A percentile compares a stretch with the other conserved stretches of the same genome.
These are phyloP conservation scores for Nibea albiflora DNA, from an alignment of 2,113 vertebrate genomes.

Conservation along the genomic window DNA sequence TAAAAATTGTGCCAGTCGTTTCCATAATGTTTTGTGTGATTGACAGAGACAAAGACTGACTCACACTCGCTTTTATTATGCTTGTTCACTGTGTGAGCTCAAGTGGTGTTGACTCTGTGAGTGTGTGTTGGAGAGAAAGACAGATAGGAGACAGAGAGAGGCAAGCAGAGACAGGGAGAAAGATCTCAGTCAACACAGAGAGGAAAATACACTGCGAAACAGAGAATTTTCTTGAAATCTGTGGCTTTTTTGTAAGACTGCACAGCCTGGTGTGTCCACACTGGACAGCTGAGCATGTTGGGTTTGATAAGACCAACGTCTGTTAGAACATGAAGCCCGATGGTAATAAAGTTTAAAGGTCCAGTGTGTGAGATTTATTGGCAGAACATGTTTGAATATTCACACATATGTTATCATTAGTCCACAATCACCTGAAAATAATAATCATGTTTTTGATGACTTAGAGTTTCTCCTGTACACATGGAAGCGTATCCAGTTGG, in stretches of 20 bases:
- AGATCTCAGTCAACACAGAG: constrained; percentile 39
- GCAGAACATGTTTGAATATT: no score
- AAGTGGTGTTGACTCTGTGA: constrained; percentile 46
- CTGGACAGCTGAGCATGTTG: constrained; percentile 23
- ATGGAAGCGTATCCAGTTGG: no score
- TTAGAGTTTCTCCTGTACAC: no score
- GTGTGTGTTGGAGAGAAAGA: constrained; percentile 21
- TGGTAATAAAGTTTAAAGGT: neutral
- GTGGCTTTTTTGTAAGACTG: neutral
- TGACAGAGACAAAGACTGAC: constrained; percentile 57
- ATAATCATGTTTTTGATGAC: no score
- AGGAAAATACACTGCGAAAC: constrained; percentile 11
- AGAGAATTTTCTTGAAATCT: constrained; percentile 9
- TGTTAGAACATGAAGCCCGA: neutral
- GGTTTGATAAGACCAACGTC: constrained; percentile 32
- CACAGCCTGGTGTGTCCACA: constrained; percentile 22
- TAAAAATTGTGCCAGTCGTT: constrained; percentile 46
- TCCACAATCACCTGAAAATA: no score
- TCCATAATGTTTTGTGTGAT: constrained; percentile 34
- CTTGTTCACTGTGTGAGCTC: constrained; percentile 39
- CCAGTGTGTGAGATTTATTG: no score
- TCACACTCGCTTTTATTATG: constrained; percentile 55
- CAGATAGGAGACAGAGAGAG: constrained; percentile 27
- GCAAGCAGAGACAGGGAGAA: constrained; percentile 25
- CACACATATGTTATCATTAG: no score